Conservation (phyloP, 1,140 invertebrate species). For the Hyposmocoma kahamanoa region DNA sequence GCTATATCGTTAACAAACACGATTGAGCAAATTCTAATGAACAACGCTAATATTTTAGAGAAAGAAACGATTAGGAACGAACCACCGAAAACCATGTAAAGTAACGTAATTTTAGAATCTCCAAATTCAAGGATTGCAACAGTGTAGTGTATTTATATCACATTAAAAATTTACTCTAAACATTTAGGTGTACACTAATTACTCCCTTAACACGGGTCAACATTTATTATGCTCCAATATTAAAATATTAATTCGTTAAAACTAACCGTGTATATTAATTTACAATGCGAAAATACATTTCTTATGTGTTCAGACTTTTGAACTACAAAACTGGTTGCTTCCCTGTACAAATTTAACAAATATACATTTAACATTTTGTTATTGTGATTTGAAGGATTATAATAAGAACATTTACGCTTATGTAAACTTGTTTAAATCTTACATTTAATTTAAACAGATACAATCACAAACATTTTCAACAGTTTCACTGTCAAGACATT, state of each 20-base stretch:
- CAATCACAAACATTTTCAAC: constrained; percentile 26
- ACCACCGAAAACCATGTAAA: constrained; percentile 38
- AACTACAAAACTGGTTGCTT: constrained; percentile 56
- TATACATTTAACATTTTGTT: constrained; percentile 63
- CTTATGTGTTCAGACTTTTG: constrained; percentile 66
- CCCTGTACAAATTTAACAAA: constrained; percentile 70
- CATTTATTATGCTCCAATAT: constrained; percentile 58
- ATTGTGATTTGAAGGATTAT: constrained; percentile 65
- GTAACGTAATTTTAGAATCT: constrained; percentile 53
- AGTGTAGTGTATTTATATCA: constrained; percentile 54
- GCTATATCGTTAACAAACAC: constrained; percentile 34
- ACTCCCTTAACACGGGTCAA: constrained; percentile 46
- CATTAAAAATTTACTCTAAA: constrained; percentile 53
- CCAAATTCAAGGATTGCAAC: constrained; percentile 38
- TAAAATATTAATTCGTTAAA: constrained; percentile 67
- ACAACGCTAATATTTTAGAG: constrained; percentile 37
- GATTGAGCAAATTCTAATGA: constrained; percentile 63
- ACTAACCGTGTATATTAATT: constrained; percentile 62
- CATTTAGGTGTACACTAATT: constrained; percentile 47
- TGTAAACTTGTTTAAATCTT: constrained; percentile 20
- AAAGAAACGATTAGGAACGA: constrained; percentile 62
- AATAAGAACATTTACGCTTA: constrained; percentile 17
- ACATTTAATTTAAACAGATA: constrained; percentile 21
- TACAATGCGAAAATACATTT: constrained; percentile 71
- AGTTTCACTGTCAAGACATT: constrained; percentile 29